These are phyloP conservation scores for Pseudomyrmex pallidus DNA, from an alignment of 1,140 invertebrate genomes.

Conservation along the genomic window DNA sequence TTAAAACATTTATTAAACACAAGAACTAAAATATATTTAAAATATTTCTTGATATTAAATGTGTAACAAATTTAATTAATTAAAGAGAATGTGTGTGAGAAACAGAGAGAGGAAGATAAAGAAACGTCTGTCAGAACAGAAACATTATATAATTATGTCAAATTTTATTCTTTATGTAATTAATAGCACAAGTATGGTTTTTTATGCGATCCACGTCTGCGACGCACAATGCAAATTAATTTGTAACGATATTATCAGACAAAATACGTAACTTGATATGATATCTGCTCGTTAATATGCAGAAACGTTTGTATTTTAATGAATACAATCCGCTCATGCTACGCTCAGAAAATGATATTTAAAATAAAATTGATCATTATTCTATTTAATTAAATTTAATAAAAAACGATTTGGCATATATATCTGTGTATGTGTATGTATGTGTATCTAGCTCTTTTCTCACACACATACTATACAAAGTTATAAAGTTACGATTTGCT, in stretches of 20 bases:
- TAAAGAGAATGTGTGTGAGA: neutral
- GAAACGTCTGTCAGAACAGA: neutral
- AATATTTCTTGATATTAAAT: neutral
- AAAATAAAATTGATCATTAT: constrained; percentile 48
- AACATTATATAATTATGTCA: neutral
- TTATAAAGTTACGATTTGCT: too few relatives aligned
- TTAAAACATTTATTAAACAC: neutral
- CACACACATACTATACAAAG: too few relatives aligned
- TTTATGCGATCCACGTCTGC: constrained; percentile 27
- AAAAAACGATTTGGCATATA: neutral
- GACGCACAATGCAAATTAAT: constrained; percentile 49
- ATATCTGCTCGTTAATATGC: constrained; percentile 59
- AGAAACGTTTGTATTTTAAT: constrained; percentile 59
- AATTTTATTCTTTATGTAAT: constrained; percentile 22
- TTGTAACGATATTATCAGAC: constrained; percentile 50
- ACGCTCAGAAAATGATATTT: constrained; percentile 29
- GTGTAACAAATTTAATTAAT: constrained; percentile 7
- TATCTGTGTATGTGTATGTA: neutral
- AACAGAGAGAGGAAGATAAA: too few relatives aligned
- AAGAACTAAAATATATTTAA: neutral
- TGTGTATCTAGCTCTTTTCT: too few relatives aligned
- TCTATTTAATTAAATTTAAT: constrained; percentile 38
- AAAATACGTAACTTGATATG: constrained; percentile 56
- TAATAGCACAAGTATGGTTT: constrained; percentile 22
- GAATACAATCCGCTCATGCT: constrained; percentile 20